phyloP scores from a whole-genome alignment of 2,113 vertebrate genomes.

The Antennarius striatus region DNA sequence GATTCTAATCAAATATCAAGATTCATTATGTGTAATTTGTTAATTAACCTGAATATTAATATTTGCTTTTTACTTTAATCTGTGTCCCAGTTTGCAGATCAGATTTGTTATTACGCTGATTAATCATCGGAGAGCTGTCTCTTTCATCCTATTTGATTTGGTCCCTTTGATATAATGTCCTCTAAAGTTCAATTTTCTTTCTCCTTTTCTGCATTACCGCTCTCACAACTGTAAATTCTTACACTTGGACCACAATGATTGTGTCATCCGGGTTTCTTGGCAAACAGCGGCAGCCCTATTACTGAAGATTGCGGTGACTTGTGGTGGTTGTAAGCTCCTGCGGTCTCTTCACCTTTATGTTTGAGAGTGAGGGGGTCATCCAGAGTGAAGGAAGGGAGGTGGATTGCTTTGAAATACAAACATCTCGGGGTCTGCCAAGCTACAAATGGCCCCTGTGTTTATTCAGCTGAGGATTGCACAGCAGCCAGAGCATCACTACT shows the following conservation, averaged over 20 bases:
- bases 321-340: slow-evolving; percentile 38
- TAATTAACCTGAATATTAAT: slow-evolving; percentile 49
- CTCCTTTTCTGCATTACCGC: neutral
- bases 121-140: slow-evolving; percentile 32
- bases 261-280: neutral
- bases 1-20: slow-evolving; percentile 44
- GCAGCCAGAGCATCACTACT: slow-evolving; percentile 84
- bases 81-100: slow-evolving; percentile 35
- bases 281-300: slow-evolving; percentile 7
- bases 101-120: slow-evolving; percentile 42
- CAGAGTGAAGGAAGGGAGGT: slow-evolving; percentile 45
- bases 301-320: slow-evolving; percentile 14
- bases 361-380: slow-evolving; percentile 44
- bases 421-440: slow-evolving; percentile 77
- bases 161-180: slow-evolving; percentile 35
- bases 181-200: slow-evolving; percentile 18
- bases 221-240: slow-evolving; percentile 22
- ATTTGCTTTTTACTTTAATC: slow-evolving; percentile 49
- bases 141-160: slow-evolving; percentile 36
- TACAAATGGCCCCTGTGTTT: slow-evolving; percentile 85
- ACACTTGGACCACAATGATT: slow-evolving; percentile 40
- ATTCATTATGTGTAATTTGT: slow-evolving; percentile 48
- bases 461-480: slow-evolving; percentile 88
- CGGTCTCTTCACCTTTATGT: slow-evolving; percentile 55
- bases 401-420: slow-evolving; percentile 74